phyloP scores from a whole-genome alignment of 2,797 vertebrate species.

The Schizothorax lantsangensis region DNA sequence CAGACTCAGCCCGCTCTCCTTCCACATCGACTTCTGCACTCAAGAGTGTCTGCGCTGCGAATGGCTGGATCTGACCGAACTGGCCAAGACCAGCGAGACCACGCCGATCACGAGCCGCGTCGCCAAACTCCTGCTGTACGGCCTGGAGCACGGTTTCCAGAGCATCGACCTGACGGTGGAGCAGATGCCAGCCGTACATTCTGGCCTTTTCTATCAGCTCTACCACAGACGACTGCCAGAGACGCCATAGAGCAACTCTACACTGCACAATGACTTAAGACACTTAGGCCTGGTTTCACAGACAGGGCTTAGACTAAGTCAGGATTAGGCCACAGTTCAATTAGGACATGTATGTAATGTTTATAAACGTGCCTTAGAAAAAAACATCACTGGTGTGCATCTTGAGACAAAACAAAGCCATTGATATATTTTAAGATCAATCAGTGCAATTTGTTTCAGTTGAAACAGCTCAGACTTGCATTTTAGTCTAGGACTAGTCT shows the following conservation, averaged over 20 bases:
- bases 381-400: no score
- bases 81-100: constrained; percentile 72
- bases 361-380: no score
- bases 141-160: constrained; percentile 85
- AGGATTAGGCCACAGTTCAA: no score
- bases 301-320: no score
- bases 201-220: constrained; percentile 88
- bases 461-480: no score
- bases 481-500: no score
- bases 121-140: constrained; percentile 85
- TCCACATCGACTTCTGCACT: constrained; percentile 86
- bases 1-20: constrained; percentile 85
- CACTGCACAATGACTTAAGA: background rate
- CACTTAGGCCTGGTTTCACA: no score
- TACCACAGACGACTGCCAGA: constrained; percentile 86
- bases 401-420: no score
- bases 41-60: constrained; percentile 90
- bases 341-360: no score
- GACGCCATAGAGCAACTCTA: constrained; percentile 11
- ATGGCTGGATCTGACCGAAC: constrained; percentile 86
- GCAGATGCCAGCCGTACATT: constrained; percentile 85
- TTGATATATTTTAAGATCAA: no score
- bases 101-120: constrained; percentile 88
- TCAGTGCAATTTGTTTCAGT: no score
- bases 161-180: constrained; percentile 85